Evolutionary conservation across 2,113 vertebrate species (phyloP), one percentile per base, ranked within the genome.

Genomic region (Percina caprodes): DNA sequence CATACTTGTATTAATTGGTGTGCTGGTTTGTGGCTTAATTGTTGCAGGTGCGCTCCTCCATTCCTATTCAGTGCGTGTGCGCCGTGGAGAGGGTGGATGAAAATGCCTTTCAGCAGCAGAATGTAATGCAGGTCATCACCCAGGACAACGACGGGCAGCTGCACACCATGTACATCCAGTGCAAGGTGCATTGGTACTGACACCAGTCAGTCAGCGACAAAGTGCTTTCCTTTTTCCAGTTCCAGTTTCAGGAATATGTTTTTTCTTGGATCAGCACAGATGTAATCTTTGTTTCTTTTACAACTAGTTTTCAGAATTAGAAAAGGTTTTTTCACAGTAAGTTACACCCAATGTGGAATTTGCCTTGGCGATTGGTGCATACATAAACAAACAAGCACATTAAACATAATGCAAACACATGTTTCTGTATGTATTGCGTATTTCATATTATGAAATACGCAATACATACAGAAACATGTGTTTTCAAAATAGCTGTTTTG

Each of bases 61-160:
- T 97, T 80, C 95, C 95, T 0, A 90, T 98, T 88, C 88, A 90
- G 12, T 81, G 67, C 71, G 96, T 98, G 89, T 93, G 95, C 35
- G 97, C 95, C 0, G 96, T 98, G 93, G 97, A 98, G 93, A 93
- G 94, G 7, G 96, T 97, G 91, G 97, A 98, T 0, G 96, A 97
- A 86, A 95, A 97, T 52, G 96, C 97, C 92, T 98, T 98, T 93
- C 97, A 97, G 91, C 95, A 97, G 88, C 95, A 96, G 14, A 94
- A 98, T 30, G 89, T 98, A 90, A 96, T 98, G 96, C 98, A 98
- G 94, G 92, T 99, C 74, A 90, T 97, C 80, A 96, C 95, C 0
- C 95, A 94, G 92, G 96, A 95, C 48, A 92, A 80, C 0, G 83
- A 94, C 0, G 92, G 95, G 10, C 91, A 95, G 70, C 92, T 94